Base-by-base conservation (phyloP, 2,113 vertebrate genomes). In the Parotia lawesii region DNA sequence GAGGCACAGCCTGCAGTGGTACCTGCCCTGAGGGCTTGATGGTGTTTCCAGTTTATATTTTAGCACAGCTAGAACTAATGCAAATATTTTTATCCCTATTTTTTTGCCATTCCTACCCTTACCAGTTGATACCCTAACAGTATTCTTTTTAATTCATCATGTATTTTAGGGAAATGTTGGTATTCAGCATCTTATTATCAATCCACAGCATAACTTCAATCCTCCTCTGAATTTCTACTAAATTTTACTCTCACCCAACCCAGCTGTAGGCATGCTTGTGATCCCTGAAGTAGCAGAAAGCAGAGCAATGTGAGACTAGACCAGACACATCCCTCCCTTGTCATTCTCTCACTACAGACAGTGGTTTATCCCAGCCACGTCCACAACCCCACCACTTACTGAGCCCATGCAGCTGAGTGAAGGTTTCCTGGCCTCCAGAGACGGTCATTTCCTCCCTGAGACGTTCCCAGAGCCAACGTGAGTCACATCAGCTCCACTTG, bases 301-400 rank as follows among this genome's bases (percentile, higher is more conserved):
- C 31, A 78, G 48, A 75, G 40, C 27, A 19, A 6, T 15, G 15
- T 35, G 40, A 56, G 37, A n/a, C 6, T 6, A 35, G 27, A 31
- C 3, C 27, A n/a, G 29, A 19, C 29, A 18, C 23, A 15, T 69
- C 14, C 5, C 5, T 74, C 40, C 27, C 16, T 40, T 44, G 42
- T 8, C 6, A 42, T 77, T 48, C 51, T 24, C 24, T 71, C 25
- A 3, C 33, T n/a, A 27, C 51, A 77, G 40, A 9, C 20, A 19
- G 37, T 8, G 33, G 10, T 18, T 27, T 42, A 11, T 28, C 15
- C 37, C 29, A 24, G 2, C 40, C 15, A 20, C 0, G 0, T 16
- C 3, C n/a, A 42, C 15, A 87, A 10, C 5, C 6, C 6, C 37
- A 37, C 4, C 23, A 24, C 29, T 45, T 42, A 25, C 12, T 60